Percentiles rank a stretch among this genome's conserved stretches.
Conservation (phyloP, 2,888 invertebrate genomes). For the Orgyia antiqua region DNA sequence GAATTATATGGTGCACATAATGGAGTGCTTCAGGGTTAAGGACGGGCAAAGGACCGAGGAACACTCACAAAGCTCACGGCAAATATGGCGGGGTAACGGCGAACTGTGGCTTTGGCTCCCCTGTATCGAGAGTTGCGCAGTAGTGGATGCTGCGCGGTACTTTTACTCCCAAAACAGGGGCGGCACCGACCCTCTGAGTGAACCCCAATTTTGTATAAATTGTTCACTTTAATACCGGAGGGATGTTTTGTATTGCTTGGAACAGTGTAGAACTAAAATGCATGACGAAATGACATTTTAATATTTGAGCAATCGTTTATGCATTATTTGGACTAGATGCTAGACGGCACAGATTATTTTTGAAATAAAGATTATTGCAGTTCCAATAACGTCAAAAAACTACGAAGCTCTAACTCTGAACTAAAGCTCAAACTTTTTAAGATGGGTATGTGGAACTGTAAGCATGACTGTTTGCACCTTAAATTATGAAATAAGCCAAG, state of each 20-base stretch:
- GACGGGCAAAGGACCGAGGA: slow-evolving; percentile 44
- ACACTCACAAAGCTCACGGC: slow-evolving; percentile 52
- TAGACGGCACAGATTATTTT: no score
- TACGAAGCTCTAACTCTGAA: no score
- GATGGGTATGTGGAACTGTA: no score
- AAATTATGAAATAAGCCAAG: no score
- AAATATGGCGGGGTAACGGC: slow-evolving; percentile 57
- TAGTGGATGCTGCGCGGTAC: slow-evolving; percentile 66
- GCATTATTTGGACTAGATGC: no score
- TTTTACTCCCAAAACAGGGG: slow-evolving; percentile 50
- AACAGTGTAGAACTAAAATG: slow-evolving; percentile 34
- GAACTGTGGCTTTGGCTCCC: slow-evolving; percentile 50
- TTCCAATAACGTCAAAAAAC: no score
- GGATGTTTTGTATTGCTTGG: slow-evolving; percentile 46
- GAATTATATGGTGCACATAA: slow-evolving; percentile 40
- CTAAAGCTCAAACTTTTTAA: no score
- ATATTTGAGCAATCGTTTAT: slow-evolving; percentile 13
- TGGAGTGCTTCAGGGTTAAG: slow-evolving; percentile 41
- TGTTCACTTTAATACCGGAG: slow-evolving; percentile 50
- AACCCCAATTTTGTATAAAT: slow-evolving; percentile 56
- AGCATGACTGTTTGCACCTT: no score
- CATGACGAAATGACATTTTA: slow-evolving; percentile 20
- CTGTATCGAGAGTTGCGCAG: slow-evolving; percentile 68
- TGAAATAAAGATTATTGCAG: no score
- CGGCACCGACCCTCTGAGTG: slow-evolving; percentile 53